phyloP scores from a whole-genome alignment of 2,797 vertebrate species.

The Scleropages formosus region DNA sequence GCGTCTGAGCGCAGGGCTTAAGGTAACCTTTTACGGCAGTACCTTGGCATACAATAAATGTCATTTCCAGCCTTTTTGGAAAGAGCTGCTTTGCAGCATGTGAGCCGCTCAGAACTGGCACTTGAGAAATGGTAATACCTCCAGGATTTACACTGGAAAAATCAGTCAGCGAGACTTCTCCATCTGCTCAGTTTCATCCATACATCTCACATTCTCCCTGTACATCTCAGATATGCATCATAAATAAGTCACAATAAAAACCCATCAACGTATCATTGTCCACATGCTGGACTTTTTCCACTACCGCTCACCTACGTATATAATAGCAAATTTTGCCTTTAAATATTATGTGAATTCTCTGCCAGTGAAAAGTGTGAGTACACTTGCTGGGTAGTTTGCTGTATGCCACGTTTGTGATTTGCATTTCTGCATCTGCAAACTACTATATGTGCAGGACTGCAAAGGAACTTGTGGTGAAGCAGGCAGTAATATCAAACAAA shows the following conservation, averaged over 20 bases:
- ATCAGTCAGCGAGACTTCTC: too few relatives aligned
- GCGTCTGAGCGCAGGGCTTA: slow-evolving; percentile 11
- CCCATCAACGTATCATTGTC: too few relatives aligned
- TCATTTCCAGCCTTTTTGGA: slow-evolving; percentile 44
- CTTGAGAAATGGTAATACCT: background rate
- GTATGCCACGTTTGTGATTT: too few relatives aligned
- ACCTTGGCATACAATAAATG: slow-evolving; percentile 43
- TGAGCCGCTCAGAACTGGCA: background rate
- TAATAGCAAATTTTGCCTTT: too few relatives aligned
- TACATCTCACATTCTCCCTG: background rate
- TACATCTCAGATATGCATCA: background rate
- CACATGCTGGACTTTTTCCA: too few relatives aligned
- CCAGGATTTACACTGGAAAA: background rate
- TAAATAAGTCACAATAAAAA: too few relatives aligned
- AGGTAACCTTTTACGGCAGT: slow-evolving; percentile 45
- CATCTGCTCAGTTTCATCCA: background rate
- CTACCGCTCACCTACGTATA: too few relatives aligned
- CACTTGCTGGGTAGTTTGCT: too few relatives aligned
- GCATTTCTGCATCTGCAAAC: background rate
- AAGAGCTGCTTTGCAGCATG: background rate
- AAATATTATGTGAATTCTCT: too few relatives aligned
- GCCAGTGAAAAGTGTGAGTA: too few relatives aligned
- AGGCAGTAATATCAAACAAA: background rate
- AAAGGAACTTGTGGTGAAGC: background rate
- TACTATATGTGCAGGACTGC: background rate